Evolutionary conservation across 2,888 invertebrate genomes (phyloP).

Genomic region (Dolomedes plantarius): DNA sequence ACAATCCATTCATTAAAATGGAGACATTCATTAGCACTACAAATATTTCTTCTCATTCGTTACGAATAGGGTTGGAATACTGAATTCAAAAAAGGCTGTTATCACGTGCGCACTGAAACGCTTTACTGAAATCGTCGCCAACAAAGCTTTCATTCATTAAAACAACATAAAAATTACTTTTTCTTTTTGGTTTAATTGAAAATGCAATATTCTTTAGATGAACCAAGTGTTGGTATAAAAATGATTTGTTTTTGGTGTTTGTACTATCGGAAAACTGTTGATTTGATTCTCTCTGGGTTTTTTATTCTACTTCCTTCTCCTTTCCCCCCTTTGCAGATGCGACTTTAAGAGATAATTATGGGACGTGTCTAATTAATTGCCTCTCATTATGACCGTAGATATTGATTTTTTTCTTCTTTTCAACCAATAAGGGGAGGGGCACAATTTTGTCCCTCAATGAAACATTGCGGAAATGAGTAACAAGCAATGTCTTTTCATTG

Average conservation of each 20-base stretch:
- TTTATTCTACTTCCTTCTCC: neutral
- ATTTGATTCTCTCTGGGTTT: neutral
- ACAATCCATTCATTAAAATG: too few relatives aligned
- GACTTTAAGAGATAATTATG: constrained; percentile 1
- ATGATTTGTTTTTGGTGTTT: neutral
- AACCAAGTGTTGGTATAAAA: neutral
- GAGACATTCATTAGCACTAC: too few relatives aligned
- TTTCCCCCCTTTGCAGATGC: neutral
- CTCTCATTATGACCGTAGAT: neutral
- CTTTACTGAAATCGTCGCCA: too few relatives aligned
- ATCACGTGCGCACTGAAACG: too few relatives aligned
- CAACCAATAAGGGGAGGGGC: too few relatives aligned
- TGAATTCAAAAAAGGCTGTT: too few relatives aligned
- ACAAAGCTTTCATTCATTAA: too few relatives aligned
- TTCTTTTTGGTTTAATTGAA: neutral
- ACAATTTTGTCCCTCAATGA: too few relatives aligned
- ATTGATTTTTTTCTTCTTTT: neutral
- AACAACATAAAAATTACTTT: constrained; percentile 2
- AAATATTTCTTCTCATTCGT: too few relatives aligned
- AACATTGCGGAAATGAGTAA: too few relatives aligned
- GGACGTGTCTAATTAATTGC: constrained; percentile 4
- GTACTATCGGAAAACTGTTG: neutral
- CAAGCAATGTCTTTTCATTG: too few relatives aligned
- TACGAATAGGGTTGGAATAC: too few relatives aligned
- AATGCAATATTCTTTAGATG: neutral